Evolutionary conservation across 2,113 vertebrate genomes (phyloP), one percentile per base, ranked within the genome.

Genomic region (Chloebia gouldiae): DNA sequence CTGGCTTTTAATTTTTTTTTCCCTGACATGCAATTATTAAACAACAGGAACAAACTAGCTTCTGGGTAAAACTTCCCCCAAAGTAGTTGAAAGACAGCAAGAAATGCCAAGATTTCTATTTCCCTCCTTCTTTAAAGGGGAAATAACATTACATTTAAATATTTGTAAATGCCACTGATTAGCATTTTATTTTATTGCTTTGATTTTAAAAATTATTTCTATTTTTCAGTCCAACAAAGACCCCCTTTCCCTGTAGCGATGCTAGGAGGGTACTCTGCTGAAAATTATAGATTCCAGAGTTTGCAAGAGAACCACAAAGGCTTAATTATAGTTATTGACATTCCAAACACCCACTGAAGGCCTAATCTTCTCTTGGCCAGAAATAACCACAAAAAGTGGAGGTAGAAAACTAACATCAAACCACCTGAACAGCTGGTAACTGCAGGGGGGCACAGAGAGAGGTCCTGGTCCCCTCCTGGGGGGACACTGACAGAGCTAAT

Each of bases 351-450:
- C 87, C 93, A 93, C 92, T 63, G 87, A 85, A 96, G 56, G 91
- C 57, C 98, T 98, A 94, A 97, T 95, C 96, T 97, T 96, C 96
- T 94, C 96, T 97, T 97, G 56, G 83, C 98, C 98, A 96, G 97
- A 98, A 98, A 98, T 98, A 99, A 98, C 97, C 97, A 93, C 94
- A 49, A 78, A 71, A 97, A 97, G 93, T 66, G 50, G 97, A 97
- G 98, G 97, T 97, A 96, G 91, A 96, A 97, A 92, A 94, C 93
- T 90, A 94, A 96, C 98, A 98, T 98, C 98, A 98, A 98, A 98
- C 96, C 97, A 78, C 96, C 96, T 93, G 96, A 96, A 10, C 84
- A 96, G 97, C 95, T 97, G 89, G 96, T 97, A 96, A 16, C 47
- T 94, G 96, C 93, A 92, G 78, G 11, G 37, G 68, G 90, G 95